A percentile compares a stretch with the other conserved stretches of the same genome.
Conservation (phyloP, 2,797 vertebrate species). For the Spea hammondii region DNA sequence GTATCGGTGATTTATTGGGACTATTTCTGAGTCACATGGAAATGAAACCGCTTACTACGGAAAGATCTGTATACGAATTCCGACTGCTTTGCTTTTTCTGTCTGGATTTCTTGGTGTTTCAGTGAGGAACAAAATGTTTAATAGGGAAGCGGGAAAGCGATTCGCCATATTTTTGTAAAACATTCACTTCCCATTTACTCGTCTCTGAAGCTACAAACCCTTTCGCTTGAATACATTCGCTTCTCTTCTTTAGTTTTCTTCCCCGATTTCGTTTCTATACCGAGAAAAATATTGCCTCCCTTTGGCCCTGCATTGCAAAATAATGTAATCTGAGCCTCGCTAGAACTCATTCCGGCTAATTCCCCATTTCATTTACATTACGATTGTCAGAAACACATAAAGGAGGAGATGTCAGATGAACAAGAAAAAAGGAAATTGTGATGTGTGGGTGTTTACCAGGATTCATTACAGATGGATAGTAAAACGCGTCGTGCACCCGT, state of each 20-base stretch:
- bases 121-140: not conserved
- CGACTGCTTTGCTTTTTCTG: too few species aligned
- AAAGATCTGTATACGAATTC: too few species aligned
- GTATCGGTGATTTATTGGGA: too few species aligned
- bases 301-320: too few species aligned
- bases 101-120: not conserved
- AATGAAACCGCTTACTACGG: too few species aligned
- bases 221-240: too few species aligned
- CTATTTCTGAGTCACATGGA: too few species aligned
- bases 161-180: not conserved
- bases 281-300: not conserved
- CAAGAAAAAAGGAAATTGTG: not conserved
- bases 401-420: not conserved
- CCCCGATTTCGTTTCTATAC: not conserved
- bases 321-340: too few species aligned
- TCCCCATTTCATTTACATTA: not conserved
- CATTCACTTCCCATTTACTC: not conserved
- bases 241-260: too few species aligned
- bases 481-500: not conserved
- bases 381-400: not conserved
- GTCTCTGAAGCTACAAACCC: too few species aligned
- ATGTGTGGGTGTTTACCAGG: slow-evolving; percentile 9
- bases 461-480: not conserved
- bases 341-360: not conserved
- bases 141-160: not conserved